Conservation (phyloP, 2,797 vertebrate genomes). For the Morus bassanus region DNA sequence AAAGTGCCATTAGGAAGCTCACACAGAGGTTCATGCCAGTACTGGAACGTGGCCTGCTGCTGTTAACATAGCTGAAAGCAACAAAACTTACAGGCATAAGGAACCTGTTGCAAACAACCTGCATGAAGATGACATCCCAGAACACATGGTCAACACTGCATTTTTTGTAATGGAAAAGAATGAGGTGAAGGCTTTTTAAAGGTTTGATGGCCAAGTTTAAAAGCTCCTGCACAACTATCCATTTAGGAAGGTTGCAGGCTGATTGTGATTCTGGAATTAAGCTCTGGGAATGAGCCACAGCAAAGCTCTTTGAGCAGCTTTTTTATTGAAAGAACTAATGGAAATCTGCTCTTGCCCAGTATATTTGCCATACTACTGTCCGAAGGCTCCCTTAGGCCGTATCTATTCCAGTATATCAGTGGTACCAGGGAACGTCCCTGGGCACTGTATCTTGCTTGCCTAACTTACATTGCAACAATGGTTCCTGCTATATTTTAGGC, state of each 20-base stretch:
- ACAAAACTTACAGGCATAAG: neutral
- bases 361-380: neutral
- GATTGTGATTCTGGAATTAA: neutral
- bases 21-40: neutral
- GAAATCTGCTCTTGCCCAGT: neutral
- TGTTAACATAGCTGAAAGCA: neutral
- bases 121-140: neutral
- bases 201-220: neutral
- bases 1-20: neutral
- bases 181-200: neutral
- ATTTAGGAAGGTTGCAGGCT: neutral
- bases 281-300: neutral
- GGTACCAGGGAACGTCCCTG: neutral
- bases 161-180: neutral
- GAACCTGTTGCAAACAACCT: neutral
- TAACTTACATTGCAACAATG: neutral
- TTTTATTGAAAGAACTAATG: neutral
- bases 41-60: neutral
- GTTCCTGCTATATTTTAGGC: neutral
- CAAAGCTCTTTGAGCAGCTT: neutral
- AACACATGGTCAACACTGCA: neutral
- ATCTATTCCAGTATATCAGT: neutral
- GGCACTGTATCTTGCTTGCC: neutral
- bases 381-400: rapidly evolving
- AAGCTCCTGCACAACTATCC: neutral